Evolutionary conservation across 2,113 vertebrate species (phyloP), one percentile per base, ranked within the genome.

Genomic region (Mugil cephalus): DNA sequence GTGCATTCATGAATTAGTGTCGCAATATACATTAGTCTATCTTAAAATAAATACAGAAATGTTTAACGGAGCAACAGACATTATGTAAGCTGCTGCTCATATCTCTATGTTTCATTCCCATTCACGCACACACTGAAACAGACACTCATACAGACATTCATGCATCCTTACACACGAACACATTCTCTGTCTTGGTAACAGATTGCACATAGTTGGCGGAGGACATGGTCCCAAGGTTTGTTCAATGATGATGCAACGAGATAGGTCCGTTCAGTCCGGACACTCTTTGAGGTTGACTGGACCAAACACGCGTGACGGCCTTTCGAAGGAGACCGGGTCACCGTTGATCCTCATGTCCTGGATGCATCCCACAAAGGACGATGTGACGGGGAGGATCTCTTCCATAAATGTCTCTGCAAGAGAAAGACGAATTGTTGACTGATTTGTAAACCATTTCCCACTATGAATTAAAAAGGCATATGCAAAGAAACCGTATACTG

Each of bases 311-410:
- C 89, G 85, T 2, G 91, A 58, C 7, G 94, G 89, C 60, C 92
- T 94, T 46, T 93, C 90, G 13, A 93, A 84, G 63, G 92, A 92
- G 36, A 97, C 46, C 0, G 76, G 69, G 1, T 92, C 84, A 13
- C 92, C 79, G 51, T 98, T 96, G 89, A 98, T 77, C 24, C 47
- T 88, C 84, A 98, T 80, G 74, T 94, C 93, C 87, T 87, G 91
- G 78, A 99, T 91, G 85, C 97, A 98, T 83, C 97, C 97, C 50
- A 90, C 78, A 62, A 95, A 97, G 10, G 95, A 90, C 0, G 91
- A 89, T 17, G 87, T 91, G 53, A 95, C 87, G 0, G 96, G 95
- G 39, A 95, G 87, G 30, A 30, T 77, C 46, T 71, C 67, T 8
- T 62, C 58, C 60, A 15, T 43, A 38, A 52, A 24, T 13, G 47